Evolutionary conservation across 2,888 invertebrate species (phyloP).

Genomic region (Drosophila aldrichi): DNA sequence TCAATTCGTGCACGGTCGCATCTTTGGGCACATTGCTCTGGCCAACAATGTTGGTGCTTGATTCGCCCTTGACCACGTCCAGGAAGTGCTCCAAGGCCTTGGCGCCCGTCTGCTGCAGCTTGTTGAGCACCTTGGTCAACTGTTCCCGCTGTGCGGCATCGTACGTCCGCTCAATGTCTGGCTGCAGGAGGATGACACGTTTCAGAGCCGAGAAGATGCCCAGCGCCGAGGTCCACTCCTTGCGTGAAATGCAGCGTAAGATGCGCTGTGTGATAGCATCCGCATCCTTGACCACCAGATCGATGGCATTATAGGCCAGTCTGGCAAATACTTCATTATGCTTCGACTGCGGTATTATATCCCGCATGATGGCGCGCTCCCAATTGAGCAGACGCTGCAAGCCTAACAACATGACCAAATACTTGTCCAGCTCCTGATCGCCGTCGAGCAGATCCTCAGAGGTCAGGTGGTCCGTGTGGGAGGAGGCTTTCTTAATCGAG

Average conservation of each 20-base stretch:
- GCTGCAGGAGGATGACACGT: slow-evolving; percentile 90
- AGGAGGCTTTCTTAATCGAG: slow-evolving; percentile 87
- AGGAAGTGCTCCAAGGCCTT: slow-evolving; percentile 97
- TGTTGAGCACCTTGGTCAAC: slow-evolving; percentile 90
- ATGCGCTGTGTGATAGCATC: slow-evolving; percentile 92
- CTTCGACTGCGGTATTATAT: slow-evolving; percentile 92
- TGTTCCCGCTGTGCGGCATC: slow-evolving; percentile 90
- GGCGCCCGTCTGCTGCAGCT: slow-evolving; percentile 91
- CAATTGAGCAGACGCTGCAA: slow-evolving; percentile 94
- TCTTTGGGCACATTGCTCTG: slow-evolving; percentile 90
- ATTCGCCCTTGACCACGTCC: slow-evolving; percentile 93
- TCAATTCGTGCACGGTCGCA: slow-evolving; percentile 98
- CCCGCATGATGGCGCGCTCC: slow-evolving; percentile 93
- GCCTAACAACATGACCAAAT: slow-evolving; percentile 92
- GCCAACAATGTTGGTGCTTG: slow-evolving; percentile 90
- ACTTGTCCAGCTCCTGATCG: slow-evolving; percentile 94
- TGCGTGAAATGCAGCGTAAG: slow-evolving; percentile 90
- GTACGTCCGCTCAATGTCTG: slow-evolving; percentile 92
- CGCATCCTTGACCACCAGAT: slow-evolving; percentile 93
- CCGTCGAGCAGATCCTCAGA: slow-evolving; percentile 86
- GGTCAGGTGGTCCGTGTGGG: slow-evolving; percentile 83
- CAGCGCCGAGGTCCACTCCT: slow-evolving; percentile 92
- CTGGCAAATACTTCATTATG: slow-evolving; percentile 93
- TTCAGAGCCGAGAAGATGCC: slow-evolving; percentile 93
- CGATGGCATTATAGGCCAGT: slow-evolving; percentile 93